These are phyloP conservation scores for Heteractis magnifica DNA, from an alignment of 92 coral and sea anemone genomes.

Conservation along the genomic window DNA sequence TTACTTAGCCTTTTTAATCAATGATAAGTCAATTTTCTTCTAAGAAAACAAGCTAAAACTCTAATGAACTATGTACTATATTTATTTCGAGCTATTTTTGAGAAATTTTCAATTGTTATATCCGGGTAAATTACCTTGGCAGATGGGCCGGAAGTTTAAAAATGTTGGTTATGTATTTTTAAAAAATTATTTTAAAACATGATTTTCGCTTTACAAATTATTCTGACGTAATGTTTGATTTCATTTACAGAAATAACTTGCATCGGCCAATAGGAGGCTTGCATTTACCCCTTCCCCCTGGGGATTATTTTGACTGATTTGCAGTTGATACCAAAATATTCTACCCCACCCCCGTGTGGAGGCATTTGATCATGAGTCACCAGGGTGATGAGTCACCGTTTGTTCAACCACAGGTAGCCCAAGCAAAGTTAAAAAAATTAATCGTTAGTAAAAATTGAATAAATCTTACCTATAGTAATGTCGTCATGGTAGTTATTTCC, in stretches of 20 bases:
- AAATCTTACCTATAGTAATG: no score
- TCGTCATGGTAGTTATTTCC: no score
- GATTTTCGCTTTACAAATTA: neutral
- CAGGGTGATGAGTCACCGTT: no score
- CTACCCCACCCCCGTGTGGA: neutral
- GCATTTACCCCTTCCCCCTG: neutral
- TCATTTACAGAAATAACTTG: neutral
- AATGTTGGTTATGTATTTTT: neutral
- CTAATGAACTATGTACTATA: no score
- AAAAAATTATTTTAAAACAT: neutral
- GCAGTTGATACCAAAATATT: neutral
- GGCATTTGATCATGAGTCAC: neutral
- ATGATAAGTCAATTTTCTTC: neutral
- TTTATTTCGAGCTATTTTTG: no score
- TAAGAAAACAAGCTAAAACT: neutral
- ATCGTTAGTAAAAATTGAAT: no score
- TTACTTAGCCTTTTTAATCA: neutral
- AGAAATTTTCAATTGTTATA: neutral
- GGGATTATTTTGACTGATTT: neutral
- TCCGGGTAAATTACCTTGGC: neutral
- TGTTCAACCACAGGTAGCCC: no score
- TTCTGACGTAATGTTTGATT: neutral
- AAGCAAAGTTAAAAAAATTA: no score
- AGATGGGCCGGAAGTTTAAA: neutral
- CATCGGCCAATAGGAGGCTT: neutral